Base-by-base conservation (phyloP, 1,140 invertebrate species). In the Cydia amplana region DNA sequence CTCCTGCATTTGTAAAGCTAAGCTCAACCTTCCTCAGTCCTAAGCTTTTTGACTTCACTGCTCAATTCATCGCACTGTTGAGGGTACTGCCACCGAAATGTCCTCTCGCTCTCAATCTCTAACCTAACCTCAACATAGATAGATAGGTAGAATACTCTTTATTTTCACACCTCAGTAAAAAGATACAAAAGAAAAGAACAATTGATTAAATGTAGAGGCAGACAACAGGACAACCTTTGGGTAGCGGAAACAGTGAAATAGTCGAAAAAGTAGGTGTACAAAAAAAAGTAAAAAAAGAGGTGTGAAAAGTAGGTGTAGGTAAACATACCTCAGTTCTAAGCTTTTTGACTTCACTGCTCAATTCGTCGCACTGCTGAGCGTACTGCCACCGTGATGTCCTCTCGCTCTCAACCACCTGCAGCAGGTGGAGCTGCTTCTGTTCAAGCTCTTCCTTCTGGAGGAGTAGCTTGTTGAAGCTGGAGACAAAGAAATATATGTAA, bases 371-470 rank as follows among this genome's bases (percentile, higher is more conserved):
- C 88, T 98, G 97, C 85, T 97, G 96, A 0, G 97, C 97, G 91
- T 98, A 98, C 88, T 98, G 97, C 96, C 97, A 98, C 85, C 98
- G 98, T 0, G 97, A 97, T 5, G 97, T 98, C 84, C 98, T 95
- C 89, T 98, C 98, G 78, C 96, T 98, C 89, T 99, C 98, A 16
- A 98, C 96, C 25, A 99, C 97, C 91, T 98, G 97, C 67, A 98
- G 94, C 43, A 99, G 93, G 91, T 99, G 98, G 23, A 98, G 92
- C 93, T 99, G 97, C 90, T 98, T 98, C 89, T 98, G 97, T 82
- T 98, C 97, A 80, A 99, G 89, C 90, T 99, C 97, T 88, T 98
- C 97, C 88, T 98, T 98, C 91, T 98, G 96, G 60, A 98, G 94
- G 32, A 98, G 92, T 63, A 98, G 93, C 93, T 98, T 98, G 94